Conservation (phyloP, 2,888 invertebrate genomes). For the Ellobium chinense region DNA sequence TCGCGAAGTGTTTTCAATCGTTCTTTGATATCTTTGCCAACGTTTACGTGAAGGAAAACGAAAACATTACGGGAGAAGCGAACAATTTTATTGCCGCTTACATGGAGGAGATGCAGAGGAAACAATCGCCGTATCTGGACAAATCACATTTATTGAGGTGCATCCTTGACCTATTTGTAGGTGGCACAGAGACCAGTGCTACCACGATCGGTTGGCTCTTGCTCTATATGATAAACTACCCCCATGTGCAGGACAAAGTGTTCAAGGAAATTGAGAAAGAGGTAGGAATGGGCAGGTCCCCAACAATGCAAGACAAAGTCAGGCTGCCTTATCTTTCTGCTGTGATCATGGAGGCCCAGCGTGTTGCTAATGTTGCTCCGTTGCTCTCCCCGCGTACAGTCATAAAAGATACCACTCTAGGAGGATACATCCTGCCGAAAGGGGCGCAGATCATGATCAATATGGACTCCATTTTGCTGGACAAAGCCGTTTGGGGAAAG, state of each 20-base stretch:
- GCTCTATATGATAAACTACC: constrained; percentile 88
- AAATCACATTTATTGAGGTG: neutral
- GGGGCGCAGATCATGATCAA: constrained; percentile 52
- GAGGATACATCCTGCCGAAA: constrained; percentile 62
- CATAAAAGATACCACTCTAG: constrained; percentile 54
- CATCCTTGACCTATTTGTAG: neutral
- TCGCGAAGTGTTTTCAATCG: neutral
- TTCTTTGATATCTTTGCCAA: neutral
- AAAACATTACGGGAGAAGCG: neutral
- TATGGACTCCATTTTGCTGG: constrained; percentile 52
- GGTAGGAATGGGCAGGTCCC: constrained; percentile 67
- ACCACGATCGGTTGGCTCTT: constrained; percentile 92
- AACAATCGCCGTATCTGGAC: neutral
- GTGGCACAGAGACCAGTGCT: constrained; percentile 84
- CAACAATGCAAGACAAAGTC: constrained; percentile 52
- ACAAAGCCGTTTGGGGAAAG: constrained; percentile 39
- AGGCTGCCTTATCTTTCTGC: constrained; percentile 62
- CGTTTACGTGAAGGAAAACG: neutral
- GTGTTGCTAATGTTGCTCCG: constrained; percentile 59
- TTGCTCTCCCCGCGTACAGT: constrained; percentile 52
- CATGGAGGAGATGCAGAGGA: neutral
- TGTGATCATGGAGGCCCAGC: constrained; percentile 62
- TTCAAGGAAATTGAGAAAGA: constrained; percentile 62
- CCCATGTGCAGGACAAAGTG: too few species aligned
- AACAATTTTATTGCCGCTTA: neutral